A percentile compares a stretch with the other conserved stretches of the same genome.
These are phyloP conservation scores for Chaetogeoica ovagalla DNA, from an alignment of 2,888 invertebrate species.

Conservation along the genomic window DNA sequence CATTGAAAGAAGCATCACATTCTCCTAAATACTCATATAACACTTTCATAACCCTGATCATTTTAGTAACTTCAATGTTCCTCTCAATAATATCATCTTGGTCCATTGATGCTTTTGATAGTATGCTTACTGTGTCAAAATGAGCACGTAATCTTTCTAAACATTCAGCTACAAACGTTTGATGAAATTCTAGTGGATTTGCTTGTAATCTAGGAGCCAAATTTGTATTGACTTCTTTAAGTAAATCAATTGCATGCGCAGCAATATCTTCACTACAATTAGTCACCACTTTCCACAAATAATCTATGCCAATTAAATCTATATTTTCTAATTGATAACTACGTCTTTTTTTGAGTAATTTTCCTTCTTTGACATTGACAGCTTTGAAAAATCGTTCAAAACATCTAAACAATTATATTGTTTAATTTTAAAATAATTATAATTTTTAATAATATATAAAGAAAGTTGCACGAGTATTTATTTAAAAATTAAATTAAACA, in stretches of 20 bases:
- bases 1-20: constrained; percentile 85
- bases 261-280: constrained; percentile 92
- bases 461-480: too few species aligned
- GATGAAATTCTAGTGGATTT: constrained; percentile 80
- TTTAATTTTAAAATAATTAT: not conserved
- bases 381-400: constrained; percentile 88
- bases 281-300: constrained; percentile 92
- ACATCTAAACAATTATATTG: constrained; percentile 59
- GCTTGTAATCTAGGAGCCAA: constrained; percentile 83
- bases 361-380: constrained; percentile 92
- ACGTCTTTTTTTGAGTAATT: constrained; percentile 82
- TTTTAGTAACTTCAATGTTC: constrained; percentile 64
- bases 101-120: constrained; percentile 57
- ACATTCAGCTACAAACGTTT: constrained; percentile 89
- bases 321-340: constrained; percentile 88
- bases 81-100: constrained; percentile 48
- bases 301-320: constrained; percentile 93
- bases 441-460: too few species aligned
- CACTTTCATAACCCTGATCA: constrained; percentile 92
- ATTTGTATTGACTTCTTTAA: constrained; percentile 92
- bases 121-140: constrained; percentile 75
- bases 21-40: constrained; percentile 93
- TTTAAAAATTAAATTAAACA: too few species aligned
- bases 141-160: constrained; percentile 84
- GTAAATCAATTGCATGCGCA: constrained; percentile 83